Evolutionary conservation across 2,113 vertebrate genomes (phyloP), one percentile per base, ranked within the genome.

Genomic region (Ptilonorhynchus violaceus): DNA sequence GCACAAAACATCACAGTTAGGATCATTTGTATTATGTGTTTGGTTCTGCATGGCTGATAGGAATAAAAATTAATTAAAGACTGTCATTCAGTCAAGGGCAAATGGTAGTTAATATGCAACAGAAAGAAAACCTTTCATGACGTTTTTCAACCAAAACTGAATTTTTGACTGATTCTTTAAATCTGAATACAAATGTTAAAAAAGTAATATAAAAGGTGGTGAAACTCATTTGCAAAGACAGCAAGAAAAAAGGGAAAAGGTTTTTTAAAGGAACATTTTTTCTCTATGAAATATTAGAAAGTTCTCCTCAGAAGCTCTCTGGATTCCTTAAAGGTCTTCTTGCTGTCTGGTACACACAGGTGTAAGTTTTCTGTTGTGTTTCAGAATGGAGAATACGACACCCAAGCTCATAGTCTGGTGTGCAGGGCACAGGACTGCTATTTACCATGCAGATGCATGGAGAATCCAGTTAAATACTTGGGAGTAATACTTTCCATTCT

Each of bases 21-120:
- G 64, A 55, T 78, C 9, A 59, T 92, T 92, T 85, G 46, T 91
- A 64, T 76, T 83, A 69, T 21, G 47, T 86, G 27, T 77, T 93
- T 97, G 59, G 46, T 73, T 95, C 72, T 84, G 59, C 75, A 70
- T 73, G 68, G 49, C 59, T 97, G 69, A 74, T 76, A 77, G n/a
- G 70, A 88, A 80, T 86, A 74, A 85, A 92, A 93, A 82, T 67
- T 41, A 46, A 85, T 73, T 53, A 35, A 90, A 86, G 46, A 15
- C 10, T 93, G 67, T 81, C 46, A 68, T 74, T 77, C 76, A 78
- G 60, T 84, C 76, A 95, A 74, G 73, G 72, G 19, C 39, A 87
- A 90, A 88, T 72, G 39, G 49, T 50, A 62, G 44, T 55, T 42
- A 86, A 58, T 50, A 52, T 73, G 31, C 42, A 80, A 67, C 9